Evolutionary conservation across 2,113 vertebrate species (phyloP).

Genomic region (Pachyramphus minor): DNA sequence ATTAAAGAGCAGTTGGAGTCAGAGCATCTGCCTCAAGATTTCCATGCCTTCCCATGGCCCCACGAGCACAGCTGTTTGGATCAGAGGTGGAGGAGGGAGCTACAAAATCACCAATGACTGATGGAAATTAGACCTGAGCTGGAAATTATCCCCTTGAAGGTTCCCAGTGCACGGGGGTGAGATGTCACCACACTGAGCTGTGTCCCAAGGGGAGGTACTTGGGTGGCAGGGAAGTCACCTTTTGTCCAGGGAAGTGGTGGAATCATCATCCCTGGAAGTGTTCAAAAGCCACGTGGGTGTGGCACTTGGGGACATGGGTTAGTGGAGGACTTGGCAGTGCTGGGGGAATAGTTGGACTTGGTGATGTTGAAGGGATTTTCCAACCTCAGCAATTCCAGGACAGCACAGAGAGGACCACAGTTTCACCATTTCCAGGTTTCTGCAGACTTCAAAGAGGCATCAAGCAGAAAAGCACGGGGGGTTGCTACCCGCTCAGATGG

Average conservation of each 20-base stretch:
- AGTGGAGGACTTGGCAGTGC: background rate
- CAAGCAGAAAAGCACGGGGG: rapidly evolving
- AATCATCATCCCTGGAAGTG: background rate
- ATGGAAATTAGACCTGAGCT: background rate
- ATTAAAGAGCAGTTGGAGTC: background rate
- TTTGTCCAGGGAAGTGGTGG: background rate
- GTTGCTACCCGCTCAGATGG: rapidly evolving
- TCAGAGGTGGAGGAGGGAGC: background rate
- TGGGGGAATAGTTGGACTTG: rapidly evolving
- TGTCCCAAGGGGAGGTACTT: rapidly evolving
- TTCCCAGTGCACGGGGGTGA: rapidly evolving
- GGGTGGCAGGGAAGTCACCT: background rate
- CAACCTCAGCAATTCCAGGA: background rate
- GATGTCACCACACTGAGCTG: background rate
- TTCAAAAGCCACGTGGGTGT: background rate
- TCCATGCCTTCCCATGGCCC: background rate
- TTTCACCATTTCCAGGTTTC: background rate
- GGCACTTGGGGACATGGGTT: background rate
- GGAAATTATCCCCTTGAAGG: rapidly evolving
- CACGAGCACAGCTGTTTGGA: background rate
- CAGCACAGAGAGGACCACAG: rapidly evolving
- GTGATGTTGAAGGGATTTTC: background rate
- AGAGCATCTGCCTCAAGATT: conserved; percentile 25
- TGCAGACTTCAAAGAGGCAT: background rate
- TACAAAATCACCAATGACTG: background rate